Percentiles rank a stretch among this genome's conserved stretches.
Evolutionary conservation across 2,888 invertebrate genomes (phyloP).

Genomic region (Agrochola lychnidis): DNA sequence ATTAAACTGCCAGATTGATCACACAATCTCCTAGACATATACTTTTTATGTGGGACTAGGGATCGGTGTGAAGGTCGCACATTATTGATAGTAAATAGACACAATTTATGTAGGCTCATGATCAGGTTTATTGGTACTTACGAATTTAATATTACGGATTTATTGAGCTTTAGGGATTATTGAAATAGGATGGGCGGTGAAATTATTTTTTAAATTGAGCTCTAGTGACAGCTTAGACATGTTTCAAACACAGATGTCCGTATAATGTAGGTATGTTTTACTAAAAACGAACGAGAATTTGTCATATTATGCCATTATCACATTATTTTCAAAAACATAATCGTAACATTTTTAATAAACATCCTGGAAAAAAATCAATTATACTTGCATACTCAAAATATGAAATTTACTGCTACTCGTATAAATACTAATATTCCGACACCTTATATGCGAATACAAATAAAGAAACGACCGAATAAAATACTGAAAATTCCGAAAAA

Average conservation of each 20-base stretch:
- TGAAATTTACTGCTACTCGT: too few species aligned
- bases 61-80: conserved; percentile 6
- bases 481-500: too few species aligned
- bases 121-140: conserved; percentile 47
- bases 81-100: conserved; percentile 50
- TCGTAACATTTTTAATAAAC: too few species aligned
- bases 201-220: conserved; percentile 20
- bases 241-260: not conserved
- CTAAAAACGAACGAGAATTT: not conserved
- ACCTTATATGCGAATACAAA: too few species aligned
- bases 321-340: too few species aligned
- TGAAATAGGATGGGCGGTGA: conserved; percentile 1
- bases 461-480: too few species aligned
- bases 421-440: too few species aligned
- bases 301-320: not conserved
- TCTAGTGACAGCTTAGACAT: not conserved
- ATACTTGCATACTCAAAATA: too few species aligned
- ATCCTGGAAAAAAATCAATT: too few species aligned
- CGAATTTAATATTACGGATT: conserved; percentile 24
- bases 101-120: conserved; percentile 46
- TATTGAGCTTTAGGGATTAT: conserved; percentile 33
- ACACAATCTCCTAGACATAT: conserved; percentile 42
- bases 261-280: not conserved
- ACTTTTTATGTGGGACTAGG: conserved; percentile 40
- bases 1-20: conserved; percentile 56